Base-by-base conservation (phyloP, 1,140 invertebrate genomes). In the Holcopasites calliopsidis region DNA sequence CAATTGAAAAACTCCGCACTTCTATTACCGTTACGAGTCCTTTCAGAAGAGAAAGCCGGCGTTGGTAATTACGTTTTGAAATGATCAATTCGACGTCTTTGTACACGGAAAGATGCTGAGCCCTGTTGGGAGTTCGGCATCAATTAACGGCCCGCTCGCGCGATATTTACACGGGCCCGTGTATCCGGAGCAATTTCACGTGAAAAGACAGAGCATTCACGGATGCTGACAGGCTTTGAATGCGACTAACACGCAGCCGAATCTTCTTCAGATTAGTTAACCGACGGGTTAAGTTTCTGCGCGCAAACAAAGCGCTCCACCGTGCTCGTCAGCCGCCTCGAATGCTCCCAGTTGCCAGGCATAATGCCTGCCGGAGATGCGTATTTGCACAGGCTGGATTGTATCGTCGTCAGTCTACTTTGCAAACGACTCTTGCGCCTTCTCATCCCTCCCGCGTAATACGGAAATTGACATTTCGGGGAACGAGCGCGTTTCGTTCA, bases 241-340 rank as follows among this genome's bases (percentile, higher is more conserved):
- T 66, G 57, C 50, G 54, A 58, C 52, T 58, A 82, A 70, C 80
- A 76, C 80, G 81, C 80, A 83, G 76, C 71, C 79, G 70, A 54
- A 78, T 77, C 74, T 77, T 83, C 82, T 83, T 83, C 83, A 83
- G 82, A 82, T 76, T 83, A 79, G 80, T 83, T n/a, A 79, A 80
- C 49, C 49, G 42, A 50, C 49, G 55, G 68, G 77, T 83, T 76
- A 79, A 83, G 81, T 83, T 83, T 79, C 76, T 72, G 50, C 58
- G 50, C 70, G 60, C 74, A 84, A 70, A 84, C 82, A 84, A 84
- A 84, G 78, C 82, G 62, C 68, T 70, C 65, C n/a, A 70, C 21
- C 54, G 21, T 62, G 76, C 52, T 76, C 78, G 75, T 83, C 78
- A 69, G 47, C 28, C 31, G 66, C 42, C 47, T 73, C 54, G 44